A percentile compares a stretch with the other conserved stretches of the same genome.
These are phyloP conservation scores for Cydia fagiglandana DNA, from an alignment of 1,140 invertebrate species.

Conservation along the genomic window DNA sequence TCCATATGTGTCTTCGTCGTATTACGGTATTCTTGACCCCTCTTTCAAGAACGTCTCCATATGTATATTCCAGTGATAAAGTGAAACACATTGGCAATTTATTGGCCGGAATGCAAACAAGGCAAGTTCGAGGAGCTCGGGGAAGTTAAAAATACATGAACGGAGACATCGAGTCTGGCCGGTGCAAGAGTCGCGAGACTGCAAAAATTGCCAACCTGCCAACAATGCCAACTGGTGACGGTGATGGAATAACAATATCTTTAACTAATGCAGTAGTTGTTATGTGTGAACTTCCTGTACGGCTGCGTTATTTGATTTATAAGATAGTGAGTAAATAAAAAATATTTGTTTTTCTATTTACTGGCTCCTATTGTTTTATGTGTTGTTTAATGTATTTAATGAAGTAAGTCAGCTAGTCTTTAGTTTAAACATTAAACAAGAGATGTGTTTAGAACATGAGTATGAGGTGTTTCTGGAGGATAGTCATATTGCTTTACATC, in stretches of 20 bases:
- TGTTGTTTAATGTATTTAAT: not conserved
- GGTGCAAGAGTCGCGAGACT: not conserved
- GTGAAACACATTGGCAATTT: not conserved
- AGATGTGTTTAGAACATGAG: too few relatives aligned
- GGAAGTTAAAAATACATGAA: constrained; percentile 17
- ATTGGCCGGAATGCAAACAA: not conserved
- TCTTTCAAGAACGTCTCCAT: not conserved
- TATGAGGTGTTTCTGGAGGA: too few relatives aligned
- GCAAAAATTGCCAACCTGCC: constrained; percentile 24
- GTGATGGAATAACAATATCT: not conserved
- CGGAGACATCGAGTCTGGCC: constrained; percentile 14
- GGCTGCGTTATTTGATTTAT: not conserved
- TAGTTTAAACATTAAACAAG: too few relatives aligned
- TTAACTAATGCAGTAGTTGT: not conserved
- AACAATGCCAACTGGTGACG: not conserved
- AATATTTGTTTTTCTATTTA: not conserved
- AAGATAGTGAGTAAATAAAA: not conserved
- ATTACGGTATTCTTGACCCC: not conserved
- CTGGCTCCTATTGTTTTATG: not conserved
- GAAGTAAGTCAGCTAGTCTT: too few relatives aligned
- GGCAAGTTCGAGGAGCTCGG: not conserved
- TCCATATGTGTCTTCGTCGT: too few relatives aligned
- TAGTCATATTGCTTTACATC: too few relatives aligned
- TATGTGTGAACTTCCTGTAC: not conserved
- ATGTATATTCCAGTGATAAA: not conserved